Percentiles rank a stretch among this genome's conserved stretches.
Evolutionary conservation across 2,113 vertebrate species (phyloP).

Genomic region (Martes martes): DNA sequence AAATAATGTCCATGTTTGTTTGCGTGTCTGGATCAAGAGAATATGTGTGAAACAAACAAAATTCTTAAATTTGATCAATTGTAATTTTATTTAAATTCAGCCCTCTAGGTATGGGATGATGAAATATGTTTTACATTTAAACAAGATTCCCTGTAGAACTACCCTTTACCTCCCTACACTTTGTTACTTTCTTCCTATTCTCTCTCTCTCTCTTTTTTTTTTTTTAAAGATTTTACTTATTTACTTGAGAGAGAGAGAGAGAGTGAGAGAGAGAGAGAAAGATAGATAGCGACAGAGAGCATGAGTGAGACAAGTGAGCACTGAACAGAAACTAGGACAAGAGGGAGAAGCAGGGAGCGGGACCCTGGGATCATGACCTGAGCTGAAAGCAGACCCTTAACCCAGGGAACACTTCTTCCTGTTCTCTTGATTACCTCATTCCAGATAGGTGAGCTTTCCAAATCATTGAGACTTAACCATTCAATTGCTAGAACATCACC

Average conservation of each 20-base stretch:
- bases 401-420: neutral
- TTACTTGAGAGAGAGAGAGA: neutral
- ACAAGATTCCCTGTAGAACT: neutral
- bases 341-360: neutral
- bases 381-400: neutral
- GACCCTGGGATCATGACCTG: neutral
- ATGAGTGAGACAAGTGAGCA: neutral
- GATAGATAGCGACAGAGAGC: neutral
- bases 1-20: neutral
- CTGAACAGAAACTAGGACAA: too few species aligned
- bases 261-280: neutral
- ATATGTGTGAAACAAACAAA: neutral
- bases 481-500: neutral
- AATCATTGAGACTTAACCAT: neutral
- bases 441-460: neutral
- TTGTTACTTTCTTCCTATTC: neutral
- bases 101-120: neutral
- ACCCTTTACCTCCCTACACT: neutral
- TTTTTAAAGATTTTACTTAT: neutral
- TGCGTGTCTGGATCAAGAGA: neutral
- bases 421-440: neutral
- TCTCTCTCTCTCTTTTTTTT: neutral
- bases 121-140: neutral
- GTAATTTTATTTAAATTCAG: conserved; percentile 31
- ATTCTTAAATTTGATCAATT: neutral